A percentile compares a stretch with the other conserved stretches of the same genome.
These are phyloP conservation scores for Xenopus borealis DNA, from an alignment of 2,113 vertebrate species.

Conservation along the genomic window DNA sequence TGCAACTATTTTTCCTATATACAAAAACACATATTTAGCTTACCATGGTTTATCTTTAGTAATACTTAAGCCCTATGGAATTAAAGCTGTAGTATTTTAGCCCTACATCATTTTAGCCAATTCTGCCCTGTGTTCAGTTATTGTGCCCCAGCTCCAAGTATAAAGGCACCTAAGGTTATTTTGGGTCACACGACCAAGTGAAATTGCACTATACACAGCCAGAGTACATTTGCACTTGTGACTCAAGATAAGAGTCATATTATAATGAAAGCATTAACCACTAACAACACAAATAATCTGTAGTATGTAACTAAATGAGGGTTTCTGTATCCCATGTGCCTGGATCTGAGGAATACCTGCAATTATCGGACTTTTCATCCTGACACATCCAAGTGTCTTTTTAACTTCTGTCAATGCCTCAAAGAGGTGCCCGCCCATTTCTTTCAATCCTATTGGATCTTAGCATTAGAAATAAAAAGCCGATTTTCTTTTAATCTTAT, in stretches of 20 bases:
- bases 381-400: conserved; percentile 35
- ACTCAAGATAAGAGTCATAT: neutral
- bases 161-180: no score
- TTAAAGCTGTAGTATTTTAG: no score
- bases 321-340: neutral
- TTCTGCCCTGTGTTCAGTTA: no score
- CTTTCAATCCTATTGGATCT: conserved; percentile 35
- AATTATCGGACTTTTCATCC: conserved; percentile 24
- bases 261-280: neutral
- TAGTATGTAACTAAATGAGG: conserved; percentile 7
- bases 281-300: neutral
- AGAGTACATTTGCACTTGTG: neutral
- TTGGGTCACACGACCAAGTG: no score
- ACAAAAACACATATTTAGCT: no score
- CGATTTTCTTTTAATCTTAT: conserved; percentile 37
- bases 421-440: conserved; percentile 24
- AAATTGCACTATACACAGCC: neutral
- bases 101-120: no score
- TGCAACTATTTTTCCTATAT: no score
- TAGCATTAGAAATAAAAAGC: conserved; percentile 24
- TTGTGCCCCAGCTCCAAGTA: no score
- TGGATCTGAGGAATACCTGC: conserved; percentile 30
- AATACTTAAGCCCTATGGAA: no score
- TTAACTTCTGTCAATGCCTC: conserved; percentile 25
- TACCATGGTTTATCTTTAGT: no score